Base-by-base conservation (phyloP, 2,113 vertebrate genomes). In the Petromus typicus region DNA sequence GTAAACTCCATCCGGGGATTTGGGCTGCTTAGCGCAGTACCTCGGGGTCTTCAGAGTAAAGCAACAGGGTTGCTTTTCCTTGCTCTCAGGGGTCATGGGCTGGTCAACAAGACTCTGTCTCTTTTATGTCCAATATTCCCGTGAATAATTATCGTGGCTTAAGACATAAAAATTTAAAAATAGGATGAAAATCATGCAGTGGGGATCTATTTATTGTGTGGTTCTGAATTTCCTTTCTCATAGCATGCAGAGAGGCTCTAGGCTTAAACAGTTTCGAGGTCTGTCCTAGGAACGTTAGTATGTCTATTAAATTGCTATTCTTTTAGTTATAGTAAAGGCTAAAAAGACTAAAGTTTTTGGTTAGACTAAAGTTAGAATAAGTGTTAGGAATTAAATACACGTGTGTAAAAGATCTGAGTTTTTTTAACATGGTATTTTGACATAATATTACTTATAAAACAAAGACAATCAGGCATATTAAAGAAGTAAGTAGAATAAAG, bases 401-500 rank as follows among this genome's bases (percentile, higher is more conserved):
- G 9, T 37, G 83, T 86, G 59, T 37, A 34, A 69, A 96, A 92
- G 25, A 63, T 97, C 17, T 67, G 48, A 13, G 94, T 97, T 97
- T 98, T 98, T 98, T 90, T 78, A 84, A 98, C 56, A 69, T 32
- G 84, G 71, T 97, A 87, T 79, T 78, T 64, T 97, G 95, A 90
- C 85, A 85, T 87, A 89, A 18, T 90, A 96, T 97, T 97, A 84
- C 94, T 98, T 90, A 18, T 54, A 96, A 59, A 88, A 97, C 93
- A 93, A 43, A 90, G 37, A 6, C 13, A 78, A 16, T 76, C 63
- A 67, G 61, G 7, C 30, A 11, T 48, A 64, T 54, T 83, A 59
- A 5, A 32, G 63, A 94, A 27, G 54, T 7, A 85, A 69, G 3
- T 67, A 11, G 16, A 80, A 90, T 87, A 67, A 63, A 90, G 4